Evolutionary conservation across 2,113 vertebrate species (phyloP).

Genomic region (Grantiella picta): DNA sequence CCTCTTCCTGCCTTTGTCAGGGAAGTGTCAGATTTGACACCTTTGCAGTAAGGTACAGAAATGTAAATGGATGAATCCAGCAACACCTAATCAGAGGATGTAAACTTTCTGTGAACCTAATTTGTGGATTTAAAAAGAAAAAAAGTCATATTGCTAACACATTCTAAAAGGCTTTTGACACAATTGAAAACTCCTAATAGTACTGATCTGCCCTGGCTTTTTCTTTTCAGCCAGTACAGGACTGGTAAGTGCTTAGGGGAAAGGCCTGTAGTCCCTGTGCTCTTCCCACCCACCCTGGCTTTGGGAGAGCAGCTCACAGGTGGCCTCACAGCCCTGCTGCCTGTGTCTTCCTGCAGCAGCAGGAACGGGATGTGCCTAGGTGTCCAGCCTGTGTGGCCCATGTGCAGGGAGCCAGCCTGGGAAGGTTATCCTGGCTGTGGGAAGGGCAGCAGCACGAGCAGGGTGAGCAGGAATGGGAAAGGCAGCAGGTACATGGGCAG

Average conservation of each 20-base stretch:
- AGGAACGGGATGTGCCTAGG: fast-evolving
- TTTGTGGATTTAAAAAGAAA: constrained; percentile 44
- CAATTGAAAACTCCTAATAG: background rate
- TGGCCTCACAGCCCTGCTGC: background rate
- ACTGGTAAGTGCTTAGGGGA: no score
- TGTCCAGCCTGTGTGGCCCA: background rate
- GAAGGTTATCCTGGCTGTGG: no score
- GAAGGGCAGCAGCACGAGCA: background rate
- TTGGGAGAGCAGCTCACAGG: background rate
- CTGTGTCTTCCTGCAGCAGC: background rate
- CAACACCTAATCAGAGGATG: constrained; percentile 44
- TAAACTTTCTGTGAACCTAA: constrained; percentile 49
- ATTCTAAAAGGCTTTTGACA: background rate
- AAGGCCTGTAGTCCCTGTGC: background rate
- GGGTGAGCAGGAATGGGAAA: background rate
- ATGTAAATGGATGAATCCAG: constrained; percentile 47
- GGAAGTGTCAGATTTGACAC: constrained; percentile 49
- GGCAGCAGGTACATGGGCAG: background rate
- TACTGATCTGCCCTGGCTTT: background rate
- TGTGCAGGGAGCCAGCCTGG: background rate
- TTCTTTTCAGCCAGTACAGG: background rate
- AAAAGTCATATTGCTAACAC: background rate
- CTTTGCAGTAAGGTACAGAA: constrained; percentile 52
- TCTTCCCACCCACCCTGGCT: background rate
- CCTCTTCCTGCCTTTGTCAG: constrained; percentile 51